Percentiles rank a stretch among this genome's conserved stretches.
Evolutionary conservation across 1,140 invertebrate genomes (phyloP).

Genomic region (Listronotus oregonensis): DNA sequence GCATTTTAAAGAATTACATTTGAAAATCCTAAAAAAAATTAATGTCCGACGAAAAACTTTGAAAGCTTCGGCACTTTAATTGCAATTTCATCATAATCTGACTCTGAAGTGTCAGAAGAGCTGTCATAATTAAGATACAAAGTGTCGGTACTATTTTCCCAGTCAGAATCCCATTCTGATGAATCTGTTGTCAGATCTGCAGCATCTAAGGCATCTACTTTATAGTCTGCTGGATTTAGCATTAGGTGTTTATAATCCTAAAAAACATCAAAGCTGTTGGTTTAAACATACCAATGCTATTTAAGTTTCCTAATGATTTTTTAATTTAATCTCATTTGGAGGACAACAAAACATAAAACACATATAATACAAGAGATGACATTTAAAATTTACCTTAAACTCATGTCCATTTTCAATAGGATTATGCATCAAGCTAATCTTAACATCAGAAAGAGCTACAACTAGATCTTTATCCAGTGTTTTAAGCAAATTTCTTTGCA

Average conservation of each 20-base stretch:
- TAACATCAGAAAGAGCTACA: slow-evolving; percentile 47
- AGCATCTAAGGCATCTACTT: neutral
- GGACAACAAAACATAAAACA: no score
- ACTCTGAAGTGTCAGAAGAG: slow-evolving; percentile 53
- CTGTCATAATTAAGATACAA: slow-evolving; percentile 60
- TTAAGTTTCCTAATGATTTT: slow-evolving; percentile 6
- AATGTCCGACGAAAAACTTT: slow-evolving; percentile 36
- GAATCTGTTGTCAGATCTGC: slow-evolving; percentile 35
- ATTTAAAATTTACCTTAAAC: slow-evolving; percentile 20
- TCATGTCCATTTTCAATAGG: slow-evolving; percentile 23
- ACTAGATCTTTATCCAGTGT: slow-evolving; percentile 51
- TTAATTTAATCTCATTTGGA: neutral
- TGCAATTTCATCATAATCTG: slow-evolving; percentile 46
- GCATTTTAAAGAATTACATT: no score
- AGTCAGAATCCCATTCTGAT: slow-evolving; percentile 59
- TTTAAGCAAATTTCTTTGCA: slow-evolving; percentile 60
- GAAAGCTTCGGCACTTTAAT: slow-evolving; percentile 46
- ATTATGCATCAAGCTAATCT: slow-evolving; percentile 40
- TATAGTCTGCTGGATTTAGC: neutral
- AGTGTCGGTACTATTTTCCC: slow-evolving; percentile 65
- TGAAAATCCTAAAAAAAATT: neutral
- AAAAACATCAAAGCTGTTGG: neutral
- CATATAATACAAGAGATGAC: no score
- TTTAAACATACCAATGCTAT: neutral
- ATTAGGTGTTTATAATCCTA: slow-evolving; percentile 6